These are phyloP conservation scores for Ceratitis capitata DNA, from an alignment of 1,140 invertebrate species.

Conservation along the genomic window DNA sequence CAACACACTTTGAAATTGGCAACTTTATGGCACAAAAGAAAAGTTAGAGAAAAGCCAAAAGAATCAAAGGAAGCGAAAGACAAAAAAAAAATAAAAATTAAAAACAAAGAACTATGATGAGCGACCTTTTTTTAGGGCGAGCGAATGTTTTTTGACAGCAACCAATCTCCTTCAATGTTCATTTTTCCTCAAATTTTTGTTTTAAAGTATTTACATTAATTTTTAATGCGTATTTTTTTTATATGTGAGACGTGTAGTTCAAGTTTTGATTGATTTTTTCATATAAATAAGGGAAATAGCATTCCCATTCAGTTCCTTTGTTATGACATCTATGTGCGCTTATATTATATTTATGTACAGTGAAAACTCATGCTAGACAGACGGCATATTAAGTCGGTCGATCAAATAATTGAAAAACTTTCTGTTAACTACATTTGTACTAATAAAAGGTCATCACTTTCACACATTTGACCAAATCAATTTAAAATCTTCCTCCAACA, in stretches of 20 bases:
- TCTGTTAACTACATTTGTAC: neutral
- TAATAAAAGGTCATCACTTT: neutral
- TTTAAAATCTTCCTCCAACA: neutral
- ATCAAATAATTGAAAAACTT: neutral
- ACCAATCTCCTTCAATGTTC: neutral
- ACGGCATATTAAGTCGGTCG: neutral
- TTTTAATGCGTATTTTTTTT: neutral
- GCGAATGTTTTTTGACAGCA: neutral
- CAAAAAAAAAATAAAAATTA: neutral
- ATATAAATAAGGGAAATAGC: too few relatives aligned
- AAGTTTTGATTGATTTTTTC: neutral
- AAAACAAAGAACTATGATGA: neutral
- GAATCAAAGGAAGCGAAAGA: neutral
- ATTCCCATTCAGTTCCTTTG: neutral
- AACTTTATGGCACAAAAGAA: neutral
- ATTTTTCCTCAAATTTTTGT: neutral
- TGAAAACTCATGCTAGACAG: too few relatives aligned
- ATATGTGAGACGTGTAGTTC: neutral
- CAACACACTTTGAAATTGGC: neutral
- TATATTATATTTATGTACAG: neutral
- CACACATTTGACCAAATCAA: neutral
- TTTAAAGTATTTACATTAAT: neutral
- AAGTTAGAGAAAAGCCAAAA: neutral
- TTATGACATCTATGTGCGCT: neutral
- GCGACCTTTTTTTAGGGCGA: neutral